Base-by-base conservation (phyloP, 2,113 vertebrate species). In the Typhlomys cinereus region DNA sequence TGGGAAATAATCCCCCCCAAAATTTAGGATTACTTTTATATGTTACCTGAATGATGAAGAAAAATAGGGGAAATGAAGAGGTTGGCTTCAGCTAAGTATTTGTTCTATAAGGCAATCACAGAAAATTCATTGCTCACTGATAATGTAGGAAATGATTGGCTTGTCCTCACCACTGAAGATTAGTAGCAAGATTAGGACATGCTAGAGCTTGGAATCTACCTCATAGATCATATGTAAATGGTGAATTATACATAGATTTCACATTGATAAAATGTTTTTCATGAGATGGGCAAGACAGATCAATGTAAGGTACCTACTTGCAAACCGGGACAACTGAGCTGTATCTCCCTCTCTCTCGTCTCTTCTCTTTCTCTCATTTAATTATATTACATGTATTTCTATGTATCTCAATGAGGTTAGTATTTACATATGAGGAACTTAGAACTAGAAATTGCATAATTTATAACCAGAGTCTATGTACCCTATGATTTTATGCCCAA, bases 61-160 rank as follows among this genome's bases (percentile, higher is more conserved):
- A 46, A 86, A 90, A 17, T n/a, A n/a, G n/a, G n/a, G n/a, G n/a
- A n/a, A n/a, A n/a, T n/a, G n/a, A n/a, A n/a, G n/a, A n/a, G n/a
- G 25, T 62, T 70, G 31, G 5, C 57, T 93, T 78, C 23, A 70
- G 21, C 8, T 34, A 80, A 41, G 23, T 70, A 23, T 89, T 94
- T 75, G n/a, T 48, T 85, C 54, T 92, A 61, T 82, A 92, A 86
- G 75, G 75, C 86, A 91, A 85, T 91, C 87, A 14, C n/a, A 41
- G n/a, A 87, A n/a, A 52, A 82, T n/a, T 67, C 5, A 59, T 21
- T 76, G 13, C 48, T 41, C 64, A 39, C 66, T 54, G 39, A 4
- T 48, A 81, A 80, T 61, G 4, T 4, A 90, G 39, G 23, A 61
- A 85, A 62, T 54, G 64, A 34, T 27, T 71, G 9, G 27, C 20